Base-by-base conservation (phyloP, 2,888 invertebrate species). In the Metacarcinus magister region DNA sequence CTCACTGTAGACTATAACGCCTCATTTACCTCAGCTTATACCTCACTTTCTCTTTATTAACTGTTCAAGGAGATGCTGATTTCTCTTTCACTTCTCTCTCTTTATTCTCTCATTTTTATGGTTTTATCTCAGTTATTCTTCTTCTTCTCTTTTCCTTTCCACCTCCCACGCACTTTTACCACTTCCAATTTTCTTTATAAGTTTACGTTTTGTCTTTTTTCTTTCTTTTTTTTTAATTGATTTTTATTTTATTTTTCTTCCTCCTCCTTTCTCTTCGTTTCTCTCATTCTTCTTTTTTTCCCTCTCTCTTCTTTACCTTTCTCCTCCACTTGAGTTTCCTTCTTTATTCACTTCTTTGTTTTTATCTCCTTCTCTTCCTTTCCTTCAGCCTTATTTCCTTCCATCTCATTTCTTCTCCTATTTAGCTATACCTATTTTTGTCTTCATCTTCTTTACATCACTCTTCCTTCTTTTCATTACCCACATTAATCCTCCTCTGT, bases 21-120 rank as follows among this genome's bases (percentile, higher is more conserved):
- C 91, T 91, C 91, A 91, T 91, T 91, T 46, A 5, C n/a, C 44
- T n/a, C 43, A 91, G 91, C 44, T 91, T 91, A 91, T 16, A 46
- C 28, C 43, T 28, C 32, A 39, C 91, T 8, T 46, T 48, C 46
- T 48, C 91, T 87, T 75, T 46, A 48, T 91, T 91, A 91, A 46
- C 23, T 46, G 91, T n/a, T n/a, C 44, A 2, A 91, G 91, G 91
- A 46, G 48, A 48, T n/a, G n/a, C n/a, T n/a, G n/a, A n/a, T n/a
- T n/a, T n/a, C n/a, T n/a, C n/a, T n/a, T n/a, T n/a, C n/a, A n/a
- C n/a, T n/a, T n/a, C 54, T 54, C 54, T 54, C 54, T 54, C 54
- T 54, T 13, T 54, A 7, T 54, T 13, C 13, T 54, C 54, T 13
- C 13, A 7, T 54, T 54, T 54, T 54, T 54, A n/a, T n/a, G n/a